phyloP scores from a whole-genome alignment of 2,797 vertebrate species.

The Sebastes wilsoni region DNA sequence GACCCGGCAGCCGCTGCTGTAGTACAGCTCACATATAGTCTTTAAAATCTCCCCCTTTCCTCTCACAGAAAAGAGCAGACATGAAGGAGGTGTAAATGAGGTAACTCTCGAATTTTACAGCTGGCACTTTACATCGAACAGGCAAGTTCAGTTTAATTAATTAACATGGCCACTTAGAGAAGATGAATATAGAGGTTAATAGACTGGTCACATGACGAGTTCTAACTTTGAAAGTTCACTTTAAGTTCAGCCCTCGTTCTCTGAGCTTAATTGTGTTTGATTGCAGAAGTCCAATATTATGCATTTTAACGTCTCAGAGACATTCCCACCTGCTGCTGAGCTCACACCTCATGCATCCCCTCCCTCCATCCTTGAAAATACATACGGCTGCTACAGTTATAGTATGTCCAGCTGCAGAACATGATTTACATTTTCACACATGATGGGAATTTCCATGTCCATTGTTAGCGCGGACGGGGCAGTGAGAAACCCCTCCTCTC shows the following conservation, averaged over 20 bases:
- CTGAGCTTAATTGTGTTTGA: conserved; percentile 4
- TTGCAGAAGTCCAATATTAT: background rate
- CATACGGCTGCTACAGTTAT: conserved; percentile 2
- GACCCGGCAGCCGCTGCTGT: background rate
- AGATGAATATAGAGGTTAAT: conserved; percentile 42
- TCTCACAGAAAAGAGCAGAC: conserved; percentile 10
- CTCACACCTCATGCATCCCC: background rate
- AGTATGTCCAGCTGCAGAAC: conserved; percentile 9
- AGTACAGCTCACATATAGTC: background rate
- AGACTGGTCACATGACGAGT: conserved; percentile 3
- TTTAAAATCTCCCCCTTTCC: background rate
- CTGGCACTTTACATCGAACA: conserved; percentile 28
- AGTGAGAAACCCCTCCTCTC: background rate
- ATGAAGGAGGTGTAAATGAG: conserved; percentile 26
- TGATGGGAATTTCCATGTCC: conserved; percentile 30
- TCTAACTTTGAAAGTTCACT: conserved; percentile 17
- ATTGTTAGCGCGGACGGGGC: conserved; percentile 8
- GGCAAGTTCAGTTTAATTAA: conserved; percentile 43
- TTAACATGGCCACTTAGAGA: conserved; percentile 39
- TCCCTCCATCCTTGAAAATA: background rate
- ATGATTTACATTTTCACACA: conserved; percentile 47
- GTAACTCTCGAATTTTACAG: conserved; percentile 16
- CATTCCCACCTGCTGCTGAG: background rate
- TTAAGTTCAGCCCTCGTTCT: background rate
- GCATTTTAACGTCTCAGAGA: background rate